These are phyloP conservation scores for Mystacides longicornis DNA, from an alignment of 2,888 invertebrate species.

Conservation along the genomic window DNA sequence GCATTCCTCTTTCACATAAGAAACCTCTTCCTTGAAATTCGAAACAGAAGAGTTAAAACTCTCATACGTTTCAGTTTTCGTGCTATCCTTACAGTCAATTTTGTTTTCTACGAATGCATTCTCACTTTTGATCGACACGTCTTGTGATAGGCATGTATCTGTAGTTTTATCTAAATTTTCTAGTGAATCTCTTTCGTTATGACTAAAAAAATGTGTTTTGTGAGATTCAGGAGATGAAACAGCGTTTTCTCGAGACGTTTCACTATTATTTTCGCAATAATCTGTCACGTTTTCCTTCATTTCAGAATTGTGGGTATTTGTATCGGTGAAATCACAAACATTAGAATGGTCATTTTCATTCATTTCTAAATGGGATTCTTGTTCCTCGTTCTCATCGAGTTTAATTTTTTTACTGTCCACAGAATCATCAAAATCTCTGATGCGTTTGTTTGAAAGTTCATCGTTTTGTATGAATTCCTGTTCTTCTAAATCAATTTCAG, in stretches of 20 bases:
- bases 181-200: not conserved
- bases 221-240: not conserved
- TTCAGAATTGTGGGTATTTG: not conserved
- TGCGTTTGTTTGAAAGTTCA: slow-evolving; percentile 11
- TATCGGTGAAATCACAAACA: not conserved
- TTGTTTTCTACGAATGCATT: too few species aligned
- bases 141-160: too few species aligned
- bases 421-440: slow-evolving; percentile 5
- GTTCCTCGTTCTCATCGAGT: not conserved
- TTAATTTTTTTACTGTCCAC: slow-evolving; percentile 13
- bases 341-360: not conserved
- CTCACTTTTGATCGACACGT: too few species aligned
- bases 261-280: not conserved
- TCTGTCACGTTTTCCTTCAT: not conserved
- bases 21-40: not conserved
- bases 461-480: not conserved
- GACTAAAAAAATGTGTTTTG: not conserved
- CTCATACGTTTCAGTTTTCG: not conserved
- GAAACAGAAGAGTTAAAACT: not conserved
- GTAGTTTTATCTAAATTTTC: not conserved
- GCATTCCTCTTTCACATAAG: slow-evolving; percentile 5
- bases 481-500: not conserved
- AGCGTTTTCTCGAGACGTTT: not conserved
- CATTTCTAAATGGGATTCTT: not conserved
- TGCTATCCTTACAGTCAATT: too few species aligned